Conservation (phyloP, 2,888 invertebrate genomes). For the Clepsis dumicolana region DNA sequence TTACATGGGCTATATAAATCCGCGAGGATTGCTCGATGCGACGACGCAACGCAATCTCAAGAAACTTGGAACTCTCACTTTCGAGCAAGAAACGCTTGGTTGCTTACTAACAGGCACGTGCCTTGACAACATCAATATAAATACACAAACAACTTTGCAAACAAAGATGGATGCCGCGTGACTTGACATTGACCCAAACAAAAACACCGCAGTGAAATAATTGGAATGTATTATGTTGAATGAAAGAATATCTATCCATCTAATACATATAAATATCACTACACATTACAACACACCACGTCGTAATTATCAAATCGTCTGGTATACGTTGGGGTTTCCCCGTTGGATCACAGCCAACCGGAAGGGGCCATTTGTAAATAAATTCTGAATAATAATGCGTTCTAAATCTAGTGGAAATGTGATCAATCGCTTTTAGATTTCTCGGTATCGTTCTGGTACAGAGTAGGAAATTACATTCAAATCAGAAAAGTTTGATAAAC, state of each 20-base stretch:
- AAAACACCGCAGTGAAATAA: constrained; percentile 44
- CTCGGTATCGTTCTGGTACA: background rate
- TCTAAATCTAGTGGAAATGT: constrained; percentile 33
- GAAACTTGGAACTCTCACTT: constrained; percentile 81
- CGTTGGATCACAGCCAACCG: constrained; percentile 81
- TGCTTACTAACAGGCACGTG: constrained; percentile 54
- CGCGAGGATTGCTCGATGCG: constrained; percentile 60
- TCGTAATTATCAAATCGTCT: constrained; percentile 82
- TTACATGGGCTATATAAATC: constrained; percentile 55
- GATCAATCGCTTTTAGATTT: constrained; percentile 15
- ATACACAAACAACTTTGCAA: constrained; percentile 62
- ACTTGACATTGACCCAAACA: constrained; percentile 66
- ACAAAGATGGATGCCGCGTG: constrained; percentile 61
- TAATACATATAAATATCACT: constrained; percentile 55
- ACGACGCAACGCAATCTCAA: constrained; percentile 63
- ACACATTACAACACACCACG: constrained; percentile 69
- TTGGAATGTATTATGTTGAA: constrained; percentile 33
- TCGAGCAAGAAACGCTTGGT: constrained; percentile 74
- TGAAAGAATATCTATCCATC: constrained; percentile 35
- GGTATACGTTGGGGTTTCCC: constrained; percentile 81
- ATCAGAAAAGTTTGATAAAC: background rate
- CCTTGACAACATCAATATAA: constrained; percentile 65
- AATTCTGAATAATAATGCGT: constrained; percentile 74
- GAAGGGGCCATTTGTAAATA: constrained; percentile 78
- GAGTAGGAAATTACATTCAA: background rate